phyloP scores from a whole-genome alignment of 2,113 vertebrate genomes.

The Panthera tigris region DNA sequence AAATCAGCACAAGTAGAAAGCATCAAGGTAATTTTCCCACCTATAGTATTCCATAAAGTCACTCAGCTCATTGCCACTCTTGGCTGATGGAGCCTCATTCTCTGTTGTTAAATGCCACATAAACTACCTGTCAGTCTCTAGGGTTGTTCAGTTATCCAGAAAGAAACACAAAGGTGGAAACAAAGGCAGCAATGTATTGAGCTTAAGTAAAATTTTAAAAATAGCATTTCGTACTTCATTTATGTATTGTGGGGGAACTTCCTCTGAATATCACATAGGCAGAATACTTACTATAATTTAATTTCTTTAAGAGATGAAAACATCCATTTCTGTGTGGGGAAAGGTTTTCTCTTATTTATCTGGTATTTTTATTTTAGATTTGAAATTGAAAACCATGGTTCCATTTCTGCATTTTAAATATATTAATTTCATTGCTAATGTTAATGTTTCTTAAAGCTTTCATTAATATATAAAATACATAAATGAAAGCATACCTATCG shows the following conservation, averaged over 20 bases:
- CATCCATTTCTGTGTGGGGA: background rate
- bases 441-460: slow-evolving; percentile 22
- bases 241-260: slow-evolving; percentile 68
- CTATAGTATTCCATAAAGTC: slow-evolving; percentile 75
- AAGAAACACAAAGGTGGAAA: slow-evolving; percentile 71
- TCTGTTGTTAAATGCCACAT: slow-evolving; percentile 82
- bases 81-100: slow-evolving; percentile 73
- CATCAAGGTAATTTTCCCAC: slow-evolving; percentile 83
- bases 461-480: background rate
- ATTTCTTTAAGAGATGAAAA: slow-evolving; percentile 14
- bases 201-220: slow-evolving; percentile 51
- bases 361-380: slow-evolving; percentile 19
- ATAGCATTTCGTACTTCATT: slow-evolving; percentile 65
- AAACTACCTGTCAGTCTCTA: slow-evolving; percentile 82
- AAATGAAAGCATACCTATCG: background rate
- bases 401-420: background rate
- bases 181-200: slow-evolving; percentile 33
- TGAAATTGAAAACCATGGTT: background rate
- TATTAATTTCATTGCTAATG: background rate
- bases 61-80: slow-evolving; percentile 77
- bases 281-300: slow-evolving; percentile 62
- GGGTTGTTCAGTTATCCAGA: slow-evolving; percentile 71
- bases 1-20: slow-evolving; percentile 83
- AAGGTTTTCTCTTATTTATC: background rate
- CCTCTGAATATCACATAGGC: slow-evolving; percentile 68